These are phyloP conservation scores for Chlorops oryzae DNA, from an alignment of 1,140 invertebrate genomes.

Conservation along the genomic window DNA sequence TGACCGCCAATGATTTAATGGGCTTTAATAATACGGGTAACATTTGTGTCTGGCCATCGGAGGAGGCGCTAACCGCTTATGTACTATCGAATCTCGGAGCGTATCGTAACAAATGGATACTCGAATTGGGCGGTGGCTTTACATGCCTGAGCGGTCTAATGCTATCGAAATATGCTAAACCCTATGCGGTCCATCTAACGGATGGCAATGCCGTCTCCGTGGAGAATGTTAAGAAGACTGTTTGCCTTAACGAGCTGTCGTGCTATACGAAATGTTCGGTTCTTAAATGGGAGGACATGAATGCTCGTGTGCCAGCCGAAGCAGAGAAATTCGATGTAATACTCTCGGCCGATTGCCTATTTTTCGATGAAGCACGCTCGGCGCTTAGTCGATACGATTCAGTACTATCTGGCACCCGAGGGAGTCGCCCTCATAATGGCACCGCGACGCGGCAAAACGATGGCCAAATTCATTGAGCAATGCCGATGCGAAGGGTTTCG, in stretches of 20 bases:
- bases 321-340: conserved; percentile 59
- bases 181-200: conserved; percentile 59
- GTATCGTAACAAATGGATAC: conserved; percentile 61
- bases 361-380: conserved; percentile 71
- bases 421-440: conserved; percentile 71
- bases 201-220: conserved; percentile 75
- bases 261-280: conserved; percentile 48
- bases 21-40: conserved; percentile 91
- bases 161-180: conserved; percentile 61
- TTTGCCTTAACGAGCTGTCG: conserved; percentile 57
- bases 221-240: conserved; percentile 63
- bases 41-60: conserved; percentile 84
- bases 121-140: conserved; percentile 82
- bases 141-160: conserved; percentile 74
- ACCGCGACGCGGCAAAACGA: conserved; percentile 64
- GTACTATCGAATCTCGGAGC: conserved; percentile 60
- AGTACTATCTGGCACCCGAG: conserved; percentile 57
- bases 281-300: conserved; percentile 51
- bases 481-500: conserved; percentile 55
- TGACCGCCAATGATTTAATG: conserved; percentile 65
- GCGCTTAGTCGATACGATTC: conserved; percentile 67
- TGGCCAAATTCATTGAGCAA: conserved; percentile 62
- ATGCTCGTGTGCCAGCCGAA: conserved; percentile 23
- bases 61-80: conserved; percentile 75
- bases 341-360: conserved; percentile 73